These are phyloP conservation scores for Plagodis dolabraria DNA, from an alignment of 2,888 invertebrate genomes.

Conservation along the genomic window DNA sequence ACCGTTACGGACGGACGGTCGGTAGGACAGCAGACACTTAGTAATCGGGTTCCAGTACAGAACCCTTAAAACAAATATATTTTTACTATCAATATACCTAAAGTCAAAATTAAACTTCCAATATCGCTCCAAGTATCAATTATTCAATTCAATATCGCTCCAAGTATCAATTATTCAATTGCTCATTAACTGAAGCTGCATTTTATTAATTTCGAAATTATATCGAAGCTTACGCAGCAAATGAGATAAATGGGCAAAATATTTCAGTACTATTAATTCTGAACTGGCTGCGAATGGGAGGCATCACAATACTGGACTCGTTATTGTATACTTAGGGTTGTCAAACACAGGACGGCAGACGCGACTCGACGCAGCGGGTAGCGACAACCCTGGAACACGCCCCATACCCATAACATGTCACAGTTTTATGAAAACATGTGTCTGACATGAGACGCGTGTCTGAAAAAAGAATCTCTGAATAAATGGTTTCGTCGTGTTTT, in stretches of 20 bases:
- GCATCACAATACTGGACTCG: slow-evolving; percentile 49
- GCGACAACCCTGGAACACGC: slow-evolving; percentile 48
- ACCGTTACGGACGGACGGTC: no score
- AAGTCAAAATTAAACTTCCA: background rate
- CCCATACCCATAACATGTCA: slow-evolving; percentile 55
- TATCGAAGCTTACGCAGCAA: slow-evolving; percentile 17
- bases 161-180: background rate
- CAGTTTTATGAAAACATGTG: slow-evolving; percentile 60
- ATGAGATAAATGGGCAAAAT: slow-evolving; percentile 32
- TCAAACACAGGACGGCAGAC: slow-evolving; percentile 58
- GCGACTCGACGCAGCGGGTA: slow-evolving; percentile 51
- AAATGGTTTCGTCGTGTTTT: slow-evolving; percentile 23
- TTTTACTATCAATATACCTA: background rate
- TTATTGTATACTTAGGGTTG: slow-evolving; percentile 62
- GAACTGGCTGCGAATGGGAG: slow-evolving; percentile 41
- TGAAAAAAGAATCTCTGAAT: slow-evolving; percentile 26
- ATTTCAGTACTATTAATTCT: slow-evolving; percentile 33
- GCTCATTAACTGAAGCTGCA: slow-evolving; percentile 3
- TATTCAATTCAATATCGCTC: background rate
- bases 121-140: background rate
- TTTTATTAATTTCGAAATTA: slow-evolving; percentile 12
- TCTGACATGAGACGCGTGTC: slow-evolving; percentile 48
- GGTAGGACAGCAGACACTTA: no score
- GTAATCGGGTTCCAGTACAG: no score
- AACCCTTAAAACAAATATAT: background rate